phyloP scores from a whole-genome alignment of 2,888 invertebrate genomes.

The Cerastis leucographa region DNA sequence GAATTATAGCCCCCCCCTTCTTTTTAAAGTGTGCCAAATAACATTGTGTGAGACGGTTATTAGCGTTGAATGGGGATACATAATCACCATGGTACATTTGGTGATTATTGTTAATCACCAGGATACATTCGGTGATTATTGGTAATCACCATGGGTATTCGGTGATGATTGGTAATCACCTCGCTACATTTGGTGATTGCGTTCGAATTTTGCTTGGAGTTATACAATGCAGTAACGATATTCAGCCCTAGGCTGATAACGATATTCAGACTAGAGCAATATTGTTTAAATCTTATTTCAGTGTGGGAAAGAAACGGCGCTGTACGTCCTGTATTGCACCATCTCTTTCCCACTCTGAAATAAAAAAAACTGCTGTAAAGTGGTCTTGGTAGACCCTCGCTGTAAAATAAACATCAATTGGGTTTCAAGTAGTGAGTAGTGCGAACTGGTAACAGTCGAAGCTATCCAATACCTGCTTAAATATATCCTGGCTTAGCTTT shows the following conservation, averaged over 20 bases:
- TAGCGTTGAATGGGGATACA: slow-evolving; percentile 8
- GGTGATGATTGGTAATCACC: slow-evolving; percentile 20
- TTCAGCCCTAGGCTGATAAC: background rate
- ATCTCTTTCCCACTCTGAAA: background rate
- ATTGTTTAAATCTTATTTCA: background rate
- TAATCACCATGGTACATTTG: slow-evolving; percentile 6
- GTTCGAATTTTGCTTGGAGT: slow-evolving; percentile 10
- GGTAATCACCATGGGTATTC: slow-evolving; percentile 5
- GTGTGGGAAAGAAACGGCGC: background rate
- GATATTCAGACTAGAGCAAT: background rate
- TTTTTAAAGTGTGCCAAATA: slow-evolving; percentile 17
- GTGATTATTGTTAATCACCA: slow-evolving; percentile 17
- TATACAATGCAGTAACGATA: slow-evolving; percentile 4
- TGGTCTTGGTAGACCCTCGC: background rate
- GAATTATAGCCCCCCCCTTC: background rate
- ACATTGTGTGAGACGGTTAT: slow-evolving; percentile 8
- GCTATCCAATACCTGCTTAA: slow-evolving; percentile 52
- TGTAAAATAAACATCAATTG: slow-evolving; percentile 42
- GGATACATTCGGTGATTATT: slow-evolving; percentile 4
- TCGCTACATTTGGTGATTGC: background rate
- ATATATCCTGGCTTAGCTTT: slow-evolving; percentile 55
- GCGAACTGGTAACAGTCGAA: slow-evolving; percentile 56
- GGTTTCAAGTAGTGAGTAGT: slow-evolving; percentile 60
- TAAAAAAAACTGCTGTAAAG: background rate
- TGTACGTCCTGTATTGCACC: background rate